Percentiles rank a stretch among this genome's conserved stretches.
Evolutionary conservation across 2,888 invertebrate genomes (phyloP).

Genomic region (Scaptomyza tumidula): DNA sequence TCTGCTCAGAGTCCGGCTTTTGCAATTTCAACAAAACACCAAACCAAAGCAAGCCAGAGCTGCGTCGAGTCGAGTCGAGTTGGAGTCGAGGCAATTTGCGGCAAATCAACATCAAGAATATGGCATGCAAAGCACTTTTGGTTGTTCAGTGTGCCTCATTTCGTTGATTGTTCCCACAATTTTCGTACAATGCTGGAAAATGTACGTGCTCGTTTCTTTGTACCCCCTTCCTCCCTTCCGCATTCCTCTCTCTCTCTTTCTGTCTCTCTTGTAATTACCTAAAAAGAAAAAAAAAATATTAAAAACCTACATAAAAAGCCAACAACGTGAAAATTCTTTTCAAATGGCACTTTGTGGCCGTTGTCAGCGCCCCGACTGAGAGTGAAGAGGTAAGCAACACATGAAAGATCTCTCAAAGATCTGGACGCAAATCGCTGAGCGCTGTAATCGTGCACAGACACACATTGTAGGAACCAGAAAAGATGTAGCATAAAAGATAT

Average conservation of each 20-base stretch:
- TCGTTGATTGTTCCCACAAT: constrained; percentile 80
- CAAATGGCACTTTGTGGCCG: constrained; percentile 69
- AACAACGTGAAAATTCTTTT: constrained; percentile 79
- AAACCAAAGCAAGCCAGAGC: constrained; percentile 6
- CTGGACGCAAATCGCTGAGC: constrained; percentile 52
- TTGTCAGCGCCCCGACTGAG: too few species aligned
- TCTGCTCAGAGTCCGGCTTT: constrained; percentile 15
- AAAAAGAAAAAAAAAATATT: constrained; percentile 36
- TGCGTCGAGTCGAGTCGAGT: constrained; percentile 25
- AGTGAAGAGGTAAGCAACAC: constrained; percentile 47
- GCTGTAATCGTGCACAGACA: constrained; percentile 71
- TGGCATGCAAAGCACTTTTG: constrained; percentile 75
- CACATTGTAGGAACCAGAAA: constrained; percentile 18
- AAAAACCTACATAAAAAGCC: constrained; percentile 29
- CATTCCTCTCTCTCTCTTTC: constrained; percentile 37
- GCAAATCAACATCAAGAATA: constrained; percentile 64
- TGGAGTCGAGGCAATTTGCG: constrained; percentile 62
- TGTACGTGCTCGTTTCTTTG: constrained; percentile 69
- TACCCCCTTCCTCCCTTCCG: constrained; percentile 46
- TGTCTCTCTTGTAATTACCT: constrained; percentile 61
- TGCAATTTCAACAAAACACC: constrained; percentile 56
- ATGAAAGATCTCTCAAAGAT: constrained; percentile 71
- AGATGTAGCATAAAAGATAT: constrained; percentile 74
- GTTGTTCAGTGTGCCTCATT: constrained; percentile 63
- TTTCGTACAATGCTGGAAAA: constrained; percentile 78